phyloP scores from a whole-genome alignment of 2,888 invertebrate genomes.

The Leptopilina drosophilae region DNA sequence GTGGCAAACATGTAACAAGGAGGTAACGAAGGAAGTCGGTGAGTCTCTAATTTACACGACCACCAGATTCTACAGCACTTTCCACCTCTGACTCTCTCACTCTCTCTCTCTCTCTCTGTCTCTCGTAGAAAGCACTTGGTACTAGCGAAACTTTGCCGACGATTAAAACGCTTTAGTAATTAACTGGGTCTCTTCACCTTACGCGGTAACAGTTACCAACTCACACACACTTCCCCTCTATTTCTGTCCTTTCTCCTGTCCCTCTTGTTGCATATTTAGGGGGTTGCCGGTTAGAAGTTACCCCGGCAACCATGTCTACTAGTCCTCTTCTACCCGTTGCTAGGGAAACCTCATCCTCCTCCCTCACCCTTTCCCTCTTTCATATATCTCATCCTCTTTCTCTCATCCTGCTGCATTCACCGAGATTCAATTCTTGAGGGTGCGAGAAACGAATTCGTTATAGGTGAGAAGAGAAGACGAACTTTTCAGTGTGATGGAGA shows the following conservation, averaged over 20 bases:
- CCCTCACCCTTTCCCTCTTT: constrained; percentile 44
- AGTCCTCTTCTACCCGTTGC: constrained; percentile 71
- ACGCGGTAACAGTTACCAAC: constrained; percentile 72
- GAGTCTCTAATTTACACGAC: constrained; percentile 74
- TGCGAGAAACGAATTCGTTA: constrained; percentile 34
- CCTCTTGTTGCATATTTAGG: constrained; percentile 66
- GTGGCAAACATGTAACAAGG: constrained; percentile 29
- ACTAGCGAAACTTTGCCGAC: constrained; percentile 75
- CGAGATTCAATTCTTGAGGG: constrained; percentile 39
- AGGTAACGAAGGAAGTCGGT: constrained; percentile 59
- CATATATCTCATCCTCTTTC: constrained; percentile 26
- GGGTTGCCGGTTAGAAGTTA: constrained; percentile 67
- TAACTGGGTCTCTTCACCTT: constrained; percentile 77
- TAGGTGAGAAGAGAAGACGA: constrained; percentile 33
- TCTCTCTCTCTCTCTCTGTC: too few relatives aligned
- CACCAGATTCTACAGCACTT: constrained; percentile 66
- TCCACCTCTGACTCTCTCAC: constrained; percentile 54
- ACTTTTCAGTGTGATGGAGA: constrained; percentile 38
- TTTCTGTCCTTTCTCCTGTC: constrained; percentile 49
- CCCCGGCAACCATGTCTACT: constrained; percentile 68
- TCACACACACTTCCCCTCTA: constrained; percentile 53
- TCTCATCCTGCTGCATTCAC: constrained; percentile 40
- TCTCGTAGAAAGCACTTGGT: constrained; percentile 60
- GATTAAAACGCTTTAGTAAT: constrained; percentile 78
- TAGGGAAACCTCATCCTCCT: constrained; percentile 68